Conservation (phyloP, 2,888 invertebrate species). For the Lepidocyrtinus sp. region DNA sequence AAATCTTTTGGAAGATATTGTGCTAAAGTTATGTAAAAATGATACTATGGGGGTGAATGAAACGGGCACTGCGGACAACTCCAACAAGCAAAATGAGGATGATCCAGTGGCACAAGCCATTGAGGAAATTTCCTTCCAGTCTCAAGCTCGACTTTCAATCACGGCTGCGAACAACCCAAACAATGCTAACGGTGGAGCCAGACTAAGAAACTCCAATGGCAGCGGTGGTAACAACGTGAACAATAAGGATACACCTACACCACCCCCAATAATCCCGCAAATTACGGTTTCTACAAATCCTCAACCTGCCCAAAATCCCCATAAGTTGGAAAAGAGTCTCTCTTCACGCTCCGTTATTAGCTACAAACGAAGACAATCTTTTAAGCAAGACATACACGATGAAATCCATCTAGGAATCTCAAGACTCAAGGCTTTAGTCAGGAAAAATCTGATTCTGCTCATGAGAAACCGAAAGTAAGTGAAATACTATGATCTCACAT, state of each 20-base stretch:
- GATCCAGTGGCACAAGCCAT: constrained; percentile 58
- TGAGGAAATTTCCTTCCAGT: constrained; percentile 59
- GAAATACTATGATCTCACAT: neutral
- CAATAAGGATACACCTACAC: constrained; percentile 19
- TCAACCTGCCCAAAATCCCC: constrained; percentile 33
- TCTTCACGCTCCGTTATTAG: constrained; percentile 50
- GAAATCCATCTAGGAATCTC: constrained; percentile 51
- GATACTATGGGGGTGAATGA: constrained; percentile 51
- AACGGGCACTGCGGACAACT: constrained; percentile 10
- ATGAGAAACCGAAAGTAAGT: constrained; percentile 79
- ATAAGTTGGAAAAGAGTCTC: constrained; percentile 48
- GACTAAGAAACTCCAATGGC: neutral
- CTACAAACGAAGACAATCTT: constrained; percentile 52
- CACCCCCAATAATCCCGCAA: neutral
- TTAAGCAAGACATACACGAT: constrained; percentile 55
- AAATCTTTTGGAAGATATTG: constrained; percentile 62
- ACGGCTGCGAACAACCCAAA: constrained; percentile 36
- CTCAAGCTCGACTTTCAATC: constrained; percentile 50
- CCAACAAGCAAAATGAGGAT: constrained; percentile 35
- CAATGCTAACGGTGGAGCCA: constrained; percentile 8
- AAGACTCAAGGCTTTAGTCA: constrained; percentile 57
- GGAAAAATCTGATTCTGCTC: constrained; percentile 62
- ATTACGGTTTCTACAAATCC: constrained; percentile 43
- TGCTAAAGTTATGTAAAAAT: constrained; percentile 62
- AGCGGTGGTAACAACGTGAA: too few relatives aligned